These are phyloP conservation scores for Mylabris phalerata DNA, from an alignment of 1,140 invertebrate genomes.

Conservation along the genomic window DNA sequence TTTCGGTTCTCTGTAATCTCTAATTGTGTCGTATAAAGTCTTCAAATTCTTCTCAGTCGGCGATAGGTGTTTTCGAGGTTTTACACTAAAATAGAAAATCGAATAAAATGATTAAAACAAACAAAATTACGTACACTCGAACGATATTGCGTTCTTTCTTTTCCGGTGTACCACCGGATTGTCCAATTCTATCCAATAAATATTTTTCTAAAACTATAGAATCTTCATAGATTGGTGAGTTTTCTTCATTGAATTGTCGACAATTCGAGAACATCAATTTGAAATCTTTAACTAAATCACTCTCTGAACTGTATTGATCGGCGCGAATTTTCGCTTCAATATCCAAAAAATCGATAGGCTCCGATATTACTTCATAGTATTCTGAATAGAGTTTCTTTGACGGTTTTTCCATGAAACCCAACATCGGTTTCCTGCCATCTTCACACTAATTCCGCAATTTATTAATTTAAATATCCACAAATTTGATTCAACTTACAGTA, in stretches of 20 bases:
- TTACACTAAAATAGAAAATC: conserved; percentile 32
- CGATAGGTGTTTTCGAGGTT: conserved; percentile 48
- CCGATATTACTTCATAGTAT: conserved; percentile 90
- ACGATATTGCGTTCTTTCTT: conserved; percentile 30
- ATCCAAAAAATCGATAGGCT: conserved; percentile 91
- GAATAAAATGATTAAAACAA: conserved; percentile 5
- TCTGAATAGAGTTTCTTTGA: conserved; percentile 93
- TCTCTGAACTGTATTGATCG: conserved; percentile 54
- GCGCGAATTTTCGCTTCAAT: conserved; percentile 87
- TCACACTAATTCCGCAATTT: conserved; percentile 49
- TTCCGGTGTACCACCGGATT: conserved; percentile 40
- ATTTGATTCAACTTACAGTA: conserved; percentile 49
- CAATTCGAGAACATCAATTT: conserved; percentile 93
- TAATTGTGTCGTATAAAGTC: conserved; percentile 83
- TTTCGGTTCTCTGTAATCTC: conserved; percentile 84
- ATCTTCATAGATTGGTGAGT: conserved; percentile 91
- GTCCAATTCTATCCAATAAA: conserved; percentile 75
- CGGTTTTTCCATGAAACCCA: conserved; percentile 94
- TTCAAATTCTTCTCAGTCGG: conserved; percentile 70
- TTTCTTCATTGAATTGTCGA: conserved; percentile 92
- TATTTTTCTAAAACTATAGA: conserved; percentile 81
- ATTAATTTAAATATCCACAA: conserved; percentile 3
- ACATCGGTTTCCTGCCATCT: conserved; percentile 78
- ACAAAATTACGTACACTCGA: conserved; percentile 32
- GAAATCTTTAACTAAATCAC: conserved; percentile 57